phyloP scores from a whole-genome alignment of 2,113 vertebrate species.

The Sinocyclocheilus anophthalmus region DNA sequence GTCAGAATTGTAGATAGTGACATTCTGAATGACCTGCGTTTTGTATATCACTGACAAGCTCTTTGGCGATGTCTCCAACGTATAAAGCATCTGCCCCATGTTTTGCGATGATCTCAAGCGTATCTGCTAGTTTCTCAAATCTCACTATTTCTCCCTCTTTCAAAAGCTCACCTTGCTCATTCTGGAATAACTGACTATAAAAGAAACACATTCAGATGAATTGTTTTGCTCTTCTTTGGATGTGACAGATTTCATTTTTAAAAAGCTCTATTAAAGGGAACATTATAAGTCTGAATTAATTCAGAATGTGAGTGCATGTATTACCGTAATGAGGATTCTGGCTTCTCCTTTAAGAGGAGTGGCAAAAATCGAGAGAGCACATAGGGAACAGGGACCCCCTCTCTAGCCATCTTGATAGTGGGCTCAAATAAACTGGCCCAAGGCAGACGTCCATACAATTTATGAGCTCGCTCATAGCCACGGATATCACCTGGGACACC shows the following conservation, averaged over 20 bases:
- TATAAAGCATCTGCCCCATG: conserved; percentile 81
- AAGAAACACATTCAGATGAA: background rate
- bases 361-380: conserved; percentile 66
- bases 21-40: conserved; percentile 72
- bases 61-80: conserved; percentile 73
- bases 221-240: background rate
- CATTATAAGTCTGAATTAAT: background rate
- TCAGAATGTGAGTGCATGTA: background rate
- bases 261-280: background rate
- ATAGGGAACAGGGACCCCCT: conserved; percentile 64
- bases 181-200: conserved; percentile 67
- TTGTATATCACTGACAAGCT: conserved; percentile 79
- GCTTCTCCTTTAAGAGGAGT: background rate
- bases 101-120: conserved; percentile 77
- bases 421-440: conserved; percentile 83
- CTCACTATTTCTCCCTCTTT: conserved; percentile 70
- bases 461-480: conserved; percentile 81
- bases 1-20: background rate
- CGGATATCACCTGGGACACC: conserved; percentile 85
- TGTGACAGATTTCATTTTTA: background rate
- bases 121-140: conserved; percentile 81
- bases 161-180: conserved; percentile 67
- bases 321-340: conserved; percentile 63
- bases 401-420: conserved; percentile 76
- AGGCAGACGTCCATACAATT: conserved; percentile 77